phyloP scores from a whole-genome alignment of 2,797 vertebrate genomes.

The Gallirallus australis region DNA sequence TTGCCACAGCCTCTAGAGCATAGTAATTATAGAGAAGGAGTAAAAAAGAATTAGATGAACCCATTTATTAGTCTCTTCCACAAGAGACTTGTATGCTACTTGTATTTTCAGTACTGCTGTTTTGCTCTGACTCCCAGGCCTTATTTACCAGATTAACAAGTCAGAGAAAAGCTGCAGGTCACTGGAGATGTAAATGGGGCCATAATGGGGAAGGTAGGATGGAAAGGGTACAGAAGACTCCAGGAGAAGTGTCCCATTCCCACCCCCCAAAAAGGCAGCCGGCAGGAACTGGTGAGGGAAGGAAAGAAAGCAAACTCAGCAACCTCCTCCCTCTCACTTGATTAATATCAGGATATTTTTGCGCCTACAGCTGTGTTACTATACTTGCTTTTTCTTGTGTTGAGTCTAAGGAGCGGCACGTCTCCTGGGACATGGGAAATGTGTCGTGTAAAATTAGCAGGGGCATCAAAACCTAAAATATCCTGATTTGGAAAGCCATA shows the following conservation, averaged over 20 bases:
- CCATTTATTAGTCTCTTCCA: not conserved
- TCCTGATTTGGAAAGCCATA: not conserved
- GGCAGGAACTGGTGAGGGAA: not conserved
- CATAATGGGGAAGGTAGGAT: fast-evolving
- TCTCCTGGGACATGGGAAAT: not conserved
- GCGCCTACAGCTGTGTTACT: constrained; percentile 59
- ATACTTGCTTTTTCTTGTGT: constrained; percentile 35
- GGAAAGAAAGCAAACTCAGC: constrained; percentile 38
- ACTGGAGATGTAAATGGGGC: not conserved
- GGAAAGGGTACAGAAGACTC: not conserved
- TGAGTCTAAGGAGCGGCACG: not conserved
- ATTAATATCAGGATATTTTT: constrained; percentile 54
- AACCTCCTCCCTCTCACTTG: not conserved
- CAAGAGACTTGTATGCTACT: not conserved
- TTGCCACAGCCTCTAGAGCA: not conserved
- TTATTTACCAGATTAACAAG: not conserved
- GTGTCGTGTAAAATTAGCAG: not conserved
- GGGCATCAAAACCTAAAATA: not conserved
- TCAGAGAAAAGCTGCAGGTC: not conserved
- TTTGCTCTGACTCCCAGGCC: not conserved
- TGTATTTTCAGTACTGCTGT: not conserved
- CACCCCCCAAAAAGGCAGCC: not conserved
- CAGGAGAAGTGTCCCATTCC: not conserved
- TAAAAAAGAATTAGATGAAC: constrained; percentile 8
- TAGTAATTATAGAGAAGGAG: not conserved